Evolutionary conservation across 2,113 vertebrate genomes (phyloP).

Genomic region (Oryzias celebensis): DNA sequence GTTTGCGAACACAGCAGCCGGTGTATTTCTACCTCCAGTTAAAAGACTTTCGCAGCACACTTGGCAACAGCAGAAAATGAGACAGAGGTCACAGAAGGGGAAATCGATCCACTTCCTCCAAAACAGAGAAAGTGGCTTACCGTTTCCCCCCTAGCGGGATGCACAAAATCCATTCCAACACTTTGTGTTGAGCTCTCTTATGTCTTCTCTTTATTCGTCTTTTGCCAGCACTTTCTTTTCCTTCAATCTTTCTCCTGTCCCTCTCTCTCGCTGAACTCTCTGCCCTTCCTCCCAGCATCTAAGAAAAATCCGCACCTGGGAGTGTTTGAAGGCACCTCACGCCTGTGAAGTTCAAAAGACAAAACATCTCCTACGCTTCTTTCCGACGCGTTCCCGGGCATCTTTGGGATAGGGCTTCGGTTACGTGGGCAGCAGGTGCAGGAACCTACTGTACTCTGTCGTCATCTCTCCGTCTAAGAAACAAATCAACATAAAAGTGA

Average conservation of each 20-base stretch:
- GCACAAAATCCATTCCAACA: constrained; percentile 53
- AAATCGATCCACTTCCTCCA: constrained; percentile 71
- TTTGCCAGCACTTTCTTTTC: constrained; percentile 9
- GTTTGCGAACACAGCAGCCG: constrained; percentile 33
- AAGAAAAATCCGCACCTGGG: constrained; percentile 60
- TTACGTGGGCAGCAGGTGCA: constrained; percentile 6
- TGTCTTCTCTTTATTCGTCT: constrained; percentile 20
- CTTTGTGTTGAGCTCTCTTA: constrained; percentile 20
- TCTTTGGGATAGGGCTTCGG: constrained; percentile 17
- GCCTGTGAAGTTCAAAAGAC: constrained; percentile 58
- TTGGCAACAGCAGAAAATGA: constrained; percentile 51
- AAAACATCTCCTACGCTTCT: constrained; percentile 54
- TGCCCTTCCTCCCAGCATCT: constrained; percentile 51
- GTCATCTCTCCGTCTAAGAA: constrained; percentile 23
- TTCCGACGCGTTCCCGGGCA: constrained; percentile 31
- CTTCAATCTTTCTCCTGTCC: constrained; percentile 23
- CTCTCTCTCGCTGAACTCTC: constrained; percentile 34
- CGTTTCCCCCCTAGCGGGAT: constrained; percentile 56
- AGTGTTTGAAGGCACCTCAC: constrained; percentile 55
- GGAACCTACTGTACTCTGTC: constrained; percentile 11
- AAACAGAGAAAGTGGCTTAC: constrained; percentile 70
- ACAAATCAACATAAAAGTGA: constrained; percentile 19
- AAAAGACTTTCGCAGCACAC: constrained; percentile 65
- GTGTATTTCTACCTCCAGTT: constrained; percentile 52
- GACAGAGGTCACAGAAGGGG: constrained; percentile 63